These are phyloP conservation scores for Incurvaria masculella DNA, from an alignment of 2,888 invertebrate species.

Conservation along the genomic window DNA sequence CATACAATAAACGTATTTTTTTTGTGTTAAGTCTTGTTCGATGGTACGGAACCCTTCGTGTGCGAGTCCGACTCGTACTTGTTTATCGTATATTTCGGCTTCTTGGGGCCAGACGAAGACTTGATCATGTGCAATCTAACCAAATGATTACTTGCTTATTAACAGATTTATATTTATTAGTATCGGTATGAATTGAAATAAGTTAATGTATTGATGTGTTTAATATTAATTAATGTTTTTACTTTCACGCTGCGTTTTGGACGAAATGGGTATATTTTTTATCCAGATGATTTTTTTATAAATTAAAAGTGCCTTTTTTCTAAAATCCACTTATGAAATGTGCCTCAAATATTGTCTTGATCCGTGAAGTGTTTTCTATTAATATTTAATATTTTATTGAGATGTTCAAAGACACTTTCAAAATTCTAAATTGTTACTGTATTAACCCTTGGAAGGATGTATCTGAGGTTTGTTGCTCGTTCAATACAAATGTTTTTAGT, in stretches of 20 bases:
- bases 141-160: not conserved
- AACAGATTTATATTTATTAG: constrained; percentile 3
- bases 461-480: no score
- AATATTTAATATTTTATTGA: not conserved
- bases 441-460: no score
- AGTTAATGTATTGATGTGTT: not conserved
- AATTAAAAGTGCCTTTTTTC: constrained; percentile 16
- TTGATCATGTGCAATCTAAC: constrained; percentile 1
- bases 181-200: no score
- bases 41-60: no score
- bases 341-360: constrained; percentile 11
- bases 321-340: constrained; percentile 14
- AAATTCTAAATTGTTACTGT: not conserved
- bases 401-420: not conserved
- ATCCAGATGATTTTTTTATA: not conserved
- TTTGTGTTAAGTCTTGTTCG: no score
- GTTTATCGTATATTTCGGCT: no score
- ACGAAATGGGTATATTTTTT: no score
- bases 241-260: not conserved
- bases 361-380: constrained; percentile 1
- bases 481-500: no score
- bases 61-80: no score
- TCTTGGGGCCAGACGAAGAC: no score
- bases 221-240: not conserved
- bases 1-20: no score